Percentiles rank a stretch among this genome's conserved stretches.
Evolutionary conservation across 2,888 invertebrate species (phyloP).

Genomic region (Phragmatobia fuliginosa): DNA sequence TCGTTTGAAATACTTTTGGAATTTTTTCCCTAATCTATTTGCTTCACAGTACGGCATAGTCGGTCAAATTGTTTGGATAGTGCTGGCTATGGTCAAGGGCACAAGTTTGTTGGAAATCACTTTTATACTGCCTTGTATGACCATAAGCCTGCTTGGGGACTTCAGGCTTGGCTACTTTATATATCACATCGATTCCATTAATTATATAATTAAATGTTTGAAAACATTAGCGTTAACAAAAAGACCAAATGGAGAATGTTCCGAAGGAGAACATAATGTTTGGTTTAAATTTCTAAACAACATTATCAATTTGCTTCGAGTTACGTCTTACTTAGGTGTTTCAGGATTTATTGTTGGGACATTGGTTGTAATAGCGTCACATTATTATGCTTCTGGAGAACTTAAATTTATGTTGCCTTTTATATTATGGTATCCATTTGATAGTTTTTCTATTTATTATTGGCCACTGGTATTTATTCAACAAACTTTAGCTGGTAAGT

Average conservation of each 20-base stretch:
- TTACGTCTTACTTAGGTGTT: conserved; percentile 31
- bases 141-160: conserved; percentile 53
- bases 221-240: conserved; percentile 36
- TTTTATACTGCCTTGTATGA: conserved; percentile 57
- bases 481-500: conserved; percentile 60
- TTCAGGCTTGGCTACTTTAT: conserved; percentile 57
- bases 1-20: conserved; percentile 47
- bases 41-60: conserved; percentile 37
- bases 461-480: conserved; percentile 59
- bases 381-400: conserved; percentile 55
- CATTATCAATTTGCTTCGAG: conserved; percentile 39
- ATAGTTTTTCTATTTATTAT: conserved; percentile 50
- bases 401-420: conserved; percentile 59
- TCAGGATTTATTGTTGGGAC: conserved; percentile 54
- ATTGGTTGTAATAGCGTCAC: conserved; percentile 41
- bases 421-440: conserved; percentile 63
- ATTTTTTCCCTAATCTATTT: conserved; percentile 46
- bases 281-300: conserved; percentile 43
- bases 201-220: conserved; percentile 50
- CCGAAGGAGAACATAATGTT: conserved; percentile 29
- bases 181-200: conserved; percentile 46
- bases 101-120: conserved; percentile 54
- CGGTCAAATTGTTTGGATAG: conserved; percentile 51
- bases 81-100: conserved; percentile 34
- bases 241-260: conserved; percentile 17